Conservation (phyloP, 2,797 vertebrate species). For the Carapus acus region DNA sequence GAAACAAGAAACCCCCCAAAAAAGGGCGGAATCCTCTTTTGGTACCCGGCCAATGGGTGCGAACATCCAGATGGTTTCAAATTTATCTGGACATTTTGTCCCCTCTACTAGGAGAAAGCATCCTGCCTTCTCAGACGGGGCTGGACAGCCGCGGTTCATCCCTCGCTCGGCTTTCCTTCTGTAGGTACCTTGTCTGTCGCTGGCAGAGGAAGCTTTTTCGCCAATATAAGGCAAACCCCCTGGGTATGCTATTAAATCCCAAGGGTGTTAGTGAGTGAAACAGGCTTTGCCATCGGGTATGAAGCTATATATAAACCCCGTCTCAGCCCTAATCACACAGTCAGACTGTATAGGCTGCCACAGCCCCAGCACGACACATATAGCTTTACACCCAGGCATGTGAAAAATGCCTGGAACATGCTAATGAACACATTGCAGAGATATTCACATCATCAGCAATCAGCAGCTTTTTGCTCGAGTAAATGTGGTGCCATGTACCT, state of each 20-base stretch:
- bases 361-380: conserved; percentile 16
- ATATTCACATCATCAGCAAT: conserved; percentile 37
- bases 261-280: conserved; percentile 45
- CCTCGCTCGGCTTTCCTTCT: conserved; percentile 19
- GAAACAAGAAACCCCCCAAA: conserved; percentile 11
- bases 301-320: conserved; percentile 52
- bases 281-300: conserved; percentile 32
- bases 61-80: background rate
- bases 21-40: no score
- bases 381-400: conserved; percentile 17
- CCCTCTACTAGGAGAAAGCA: conserved; percentile 28
- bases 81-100: conserved; percentile 37
- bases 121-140: conserved; percentile 7
- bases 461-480: conserved; percentile 8
- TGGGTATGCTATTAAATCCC: conserved; percentile 57
- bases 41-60: no score
- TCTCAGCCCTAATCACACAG: conserved; percentile 37
- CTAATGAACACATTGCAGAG: conserved; percentile 28
- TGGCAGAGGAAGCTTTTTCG: conserved; percentile 48
- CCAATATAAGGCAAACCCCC: conserved; percentile 43
- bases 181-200: no score
- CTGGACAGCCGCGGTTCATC: conserved; percentile 28
- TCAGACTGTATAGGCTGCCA: conserved; percentile 25
- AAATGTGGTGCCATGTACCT: conserved; percentile 13
- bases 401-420: conserved; percentile 26